Evolutionary conservation across 64 coral and sea anemone species (phyloP).

Genomic region (Montipora foliosa): DNA sequence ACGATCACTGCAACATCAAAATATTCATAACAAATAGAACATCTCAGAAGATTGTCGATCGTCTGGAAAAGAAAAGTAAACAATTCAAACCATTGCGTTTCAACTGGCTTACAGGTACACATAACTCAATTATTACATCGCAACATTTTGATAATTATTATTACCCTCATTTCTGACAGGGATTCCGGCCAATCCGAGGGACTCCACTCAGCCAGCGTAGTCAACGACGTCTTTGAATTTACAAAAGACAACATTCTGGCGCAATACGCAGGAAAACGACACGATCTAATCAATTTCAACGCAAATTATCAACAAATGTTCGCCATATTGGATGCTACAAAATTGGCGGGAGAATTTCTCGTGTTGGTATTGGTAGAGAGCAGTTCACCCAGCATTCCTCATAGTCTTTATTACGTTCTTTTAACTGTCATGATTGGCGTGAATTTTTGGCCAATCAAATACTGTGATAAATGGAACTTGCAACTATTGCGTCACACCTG

Average conservation of each 20-base stretch:
- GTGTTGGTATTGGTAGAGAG: constrained; percentile 15
- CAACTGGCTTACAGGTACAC: no score
- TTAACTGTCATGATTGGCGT: constrained; percentile 27
- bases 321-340: constrained; percentile 26
- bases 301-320: background rate
- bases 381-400: background rate
- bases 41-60: constrained; percentile 93
- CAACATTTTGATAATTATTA: background rate
- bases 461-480: constrained; percentile 10
- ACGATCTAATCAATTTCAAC: background rate
- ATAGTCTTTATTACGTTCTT: constrained; percentile 22
- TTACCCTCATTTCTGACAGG: constrained; percentile 84
- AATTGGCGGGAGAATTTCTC: constrained; percentile 22
- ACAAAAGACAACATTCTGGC: constrained; percentile 4
- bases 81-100: background rate
- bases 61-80: constrained; percentile 56
- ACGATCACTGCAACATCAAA: constrained; percentile 82
- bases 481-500: constrained; percentile 82
- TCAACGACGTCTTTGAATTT: constrained; percentile 18
- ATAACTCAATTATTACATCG: no score
- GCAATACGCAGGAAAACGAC: background rate
- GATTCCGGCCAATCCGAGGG: constrained; percentile 95
- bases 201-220: constrained; percentile 60
- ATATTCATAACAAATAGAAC: constrained; percentile 94
- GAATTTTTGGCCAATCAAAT: constrained; percentile 67